phyloP scores from a whole-genome alignment of 2,797 vertebrate genomes.

The Phrynocephalus guinanensis region DNA sequence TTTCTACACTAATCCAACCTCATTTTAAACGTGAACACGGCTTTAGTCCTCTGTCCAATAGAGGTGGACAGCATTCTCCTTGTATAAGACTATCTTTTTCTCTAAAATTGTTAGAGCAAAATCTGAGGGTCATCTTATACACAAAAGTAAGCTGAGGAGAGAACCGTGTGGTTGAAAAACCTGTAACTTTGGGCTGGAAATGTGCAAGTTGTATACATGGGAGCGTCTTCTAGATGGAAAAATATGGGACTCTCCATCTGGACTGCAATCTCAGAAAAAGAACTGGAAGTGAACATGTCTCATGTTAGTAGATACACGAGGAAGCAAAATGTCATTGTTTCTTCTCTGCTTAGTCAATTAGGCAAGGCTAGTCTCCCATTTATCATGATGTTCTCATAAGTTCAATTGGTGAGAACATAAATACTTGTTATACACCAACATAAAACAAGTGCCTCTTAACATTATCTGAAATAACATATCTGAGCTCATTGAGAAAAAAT shows the following conservation, averaged over 20 bases:
- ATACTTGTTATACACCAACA: not conserved
- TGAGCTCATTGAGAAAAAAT: not conserved
- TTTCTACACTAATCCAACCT: not conserved
- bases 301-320: not conserved
- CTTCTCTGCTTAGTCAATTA: not conserved
- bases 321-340: not conserved
- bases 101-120: too few relatives aligned
- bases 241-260: not conserved
- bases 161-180: too few relatives aligned
- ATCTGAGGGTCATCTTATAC: too few relatives aligned
- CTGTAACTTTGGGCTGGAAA: too few relatives aligned
- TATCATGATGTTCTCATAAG: not conserved
- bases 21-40: too few relatives aligned
- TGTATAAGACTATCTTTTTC: too few relatives aligned
- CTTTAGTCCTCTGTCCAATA: not conserved
- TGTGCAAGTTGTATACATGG: too few relatives aligned
- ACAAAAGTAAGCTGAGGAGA: too few relatives aligned
- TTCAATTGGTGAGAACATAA: not conserved
- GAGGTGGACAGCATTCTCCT: not conserved
- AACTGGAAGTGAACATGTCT: not conserved
- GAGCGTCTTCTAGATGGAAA: too few relatives aligned
- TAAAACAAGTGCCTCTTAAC: not conserved
- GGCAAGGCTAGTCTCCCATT: not conserved
- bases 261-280: not conserved
- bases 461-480: not conserved